Evolutionary conservation across 2,113 vertebrate species (phyloP), one percentile per base, ranked within the genome.

Genomic region (Elgaria multicarinata): DNA sequence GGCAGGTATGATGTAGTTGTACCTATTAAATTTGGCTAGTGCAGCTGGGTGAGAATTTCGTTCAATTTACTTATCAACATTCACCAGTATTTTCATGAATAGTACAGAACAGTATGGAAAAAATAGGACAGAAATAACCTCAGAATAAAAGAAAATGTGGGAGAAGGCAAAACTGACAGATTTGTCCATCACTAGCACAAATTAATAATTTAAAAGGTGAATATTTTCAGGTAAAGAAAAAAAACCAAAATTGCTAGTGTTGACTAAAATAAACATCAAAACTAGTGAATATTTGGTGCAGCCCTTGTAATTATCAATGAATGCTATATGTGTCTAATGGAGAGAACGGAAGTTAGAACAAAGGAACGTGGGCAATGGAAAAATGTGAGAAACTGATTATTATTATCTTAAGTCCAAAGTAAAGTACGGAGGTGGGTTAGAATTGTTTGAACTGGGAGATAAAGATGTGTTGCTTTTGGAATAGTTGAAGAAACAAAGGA

Each of bases 401-500:
- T 62, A 20, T 62, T 67, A 66, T 67, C 81, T 83, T 24, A 31
- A 83, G 64, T 50, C 26, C 46, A 50, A 33, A 14, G 46, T 10
- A 53, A 50, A 33, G 4, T 33, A 16, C 4, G 5, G 76, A 26
- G 16, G 28, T 36, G 14, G 76, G 10, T 50, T 2, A 28, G 7
- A 77, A 77, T 77, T 77, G 24, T 77, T 44, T 77, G 75, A 26
- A 26, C 39, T 44, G 22, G 80, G 80, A 66, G 36, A 42, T 92
- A 96, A 96, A 97, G 76, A 96, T 95, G 95, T 94, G 86, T 55
- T 79, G 92, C 95, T 66, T 9, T 62, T 71, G 87, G 96, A n/a
- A 75, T 46, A 89, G 92, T 96, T 94, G 90, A 78, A 75, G 72
- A 95, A 91, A 97, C 96, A 95, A 95, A 95, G 83, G 93, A 94